These are phyloP conservation scores for Alosa sapidissima DNA, from an alignment of 2,797 vertebrate species.

Conservation along the genomic window DNA sequence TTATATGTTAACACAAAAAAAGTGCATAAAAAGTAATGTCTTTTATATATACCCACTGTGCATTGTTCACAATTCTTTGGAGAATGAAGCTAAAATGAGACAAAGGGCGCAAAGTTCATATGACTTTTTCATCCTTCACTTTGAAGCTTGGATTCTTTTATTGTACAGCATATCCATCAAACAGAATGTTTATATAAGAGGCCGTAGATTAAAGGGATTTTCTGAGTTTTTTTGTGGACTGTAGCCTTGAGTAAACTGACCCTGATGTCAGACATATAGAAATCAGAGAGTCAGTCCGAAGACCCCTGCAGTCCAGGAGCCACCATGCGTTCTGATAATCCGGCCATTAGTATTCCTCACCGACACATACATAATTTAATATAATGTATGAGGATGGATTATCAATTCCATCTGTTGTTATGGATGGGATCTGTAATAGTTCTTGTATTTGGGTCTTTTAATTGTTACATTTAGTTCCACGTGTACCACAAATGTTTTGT, in stretches of 20 bases:
- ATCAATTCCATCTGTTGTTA: neutral
- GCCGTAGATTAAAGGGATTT: slow-evolving; percentile 43
- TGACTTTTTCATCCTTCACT: slow-evolving; percentile 31
- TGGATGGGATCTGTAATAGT: neutral
- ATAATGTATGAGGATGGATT: slow-evolving; percentile 6
- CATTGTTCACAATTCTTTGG: neutral
- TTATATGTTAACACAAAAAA: neutral
- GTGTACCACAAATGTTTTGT: slow-evolving; percentile 54
- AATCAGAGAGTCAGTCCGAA: neutral
- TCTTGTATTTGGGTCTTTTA: slow-evolving; percentile 1
- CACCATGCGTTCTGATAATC: slow-evolving; percentile 5
- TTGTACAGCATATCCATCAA: slow-evolving; percentile 50
- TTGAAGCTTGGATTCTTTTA: slow-evolving; percentile 33
- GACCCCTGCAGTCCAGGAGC: neutral
- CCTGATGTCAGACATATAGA: slow-evolving; percentile 1
- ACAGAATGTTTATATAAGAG: slow-evolving; percentile 54
- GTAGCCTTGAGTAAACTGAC: neutral
- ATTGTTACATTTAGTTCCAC: neutral
- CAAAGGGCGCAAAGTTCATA: slow-evolving; percentile 33
- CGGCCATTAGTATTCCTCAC: neutral
- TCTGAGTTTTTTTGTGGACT: slow-evolving; percentile 7
- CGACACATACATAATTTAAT: neutral
- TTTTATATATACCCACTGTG: slow-evolving; percentile 16
- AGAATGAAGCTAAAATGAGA: neutral
- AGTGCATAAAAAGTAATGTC: neutral